Evolutionary conservation across 2,797 vertebrate genomes (phyloP).

Genomic region (Mormyrops attenuatus): DNA sequence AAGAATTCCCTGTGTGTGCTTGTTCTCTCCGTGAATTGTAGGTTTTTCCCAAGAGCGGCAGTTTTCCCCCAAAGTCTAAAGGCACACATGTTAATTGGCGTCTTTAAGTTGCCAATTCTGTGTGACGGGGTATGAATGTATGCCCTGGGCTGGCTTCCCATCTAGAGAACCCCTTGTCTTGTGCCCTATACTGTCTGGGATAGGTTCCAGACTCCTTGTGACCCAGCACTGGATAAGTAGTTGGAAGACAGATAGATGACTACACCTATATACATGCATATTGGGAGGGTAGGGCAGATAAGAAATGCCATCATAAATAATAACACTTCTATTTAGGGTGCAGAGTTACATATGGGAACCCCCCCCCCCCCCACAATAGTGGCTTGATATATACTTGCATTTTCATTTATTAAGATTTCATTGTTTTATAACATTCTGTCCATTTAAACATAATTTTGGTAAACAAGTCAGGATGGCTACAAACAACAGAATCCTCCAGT

Average conservation of each 20-base stretch:
- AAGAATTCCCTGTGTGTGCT: neutral
- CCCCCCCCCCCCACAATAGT: too few species aligned
- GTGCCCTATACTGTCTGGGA: neutral
- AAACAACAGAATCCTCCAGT: neutral
- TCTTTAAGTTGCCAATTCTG: neutral
- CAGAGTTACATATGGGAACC: neutral
- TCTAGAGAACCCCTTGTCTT: neutral
- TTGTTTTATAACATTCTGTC: neutral
- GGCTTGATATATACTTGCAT: neutral
- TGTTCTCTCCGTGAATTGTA: neutral
- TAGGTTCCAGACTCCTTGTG: neutral
- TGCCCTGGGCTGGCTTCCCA: neutral
- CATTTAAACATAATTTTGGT: neutral
- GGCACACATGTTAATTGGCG: neutral
- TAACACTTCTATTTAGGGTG: neutral
- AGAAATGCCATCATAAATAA: neutral
- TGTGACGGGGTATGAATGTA: neutral
- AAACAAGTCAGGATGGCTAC: neutral
- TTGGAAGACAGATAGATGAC: neutral
- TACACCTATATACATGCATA: neutral
- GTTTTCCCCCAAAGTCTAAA: neutral
- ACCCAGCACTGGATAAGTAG: neutral
- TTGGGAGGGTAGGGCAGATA: neutral
- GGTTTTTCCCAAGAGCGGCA: neutral
- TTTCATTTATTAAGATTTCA: neutral